phyloP scores from a whole-genome alignment of 2,113 vertebrate genomes.

The Pavo muticus region DNA sequence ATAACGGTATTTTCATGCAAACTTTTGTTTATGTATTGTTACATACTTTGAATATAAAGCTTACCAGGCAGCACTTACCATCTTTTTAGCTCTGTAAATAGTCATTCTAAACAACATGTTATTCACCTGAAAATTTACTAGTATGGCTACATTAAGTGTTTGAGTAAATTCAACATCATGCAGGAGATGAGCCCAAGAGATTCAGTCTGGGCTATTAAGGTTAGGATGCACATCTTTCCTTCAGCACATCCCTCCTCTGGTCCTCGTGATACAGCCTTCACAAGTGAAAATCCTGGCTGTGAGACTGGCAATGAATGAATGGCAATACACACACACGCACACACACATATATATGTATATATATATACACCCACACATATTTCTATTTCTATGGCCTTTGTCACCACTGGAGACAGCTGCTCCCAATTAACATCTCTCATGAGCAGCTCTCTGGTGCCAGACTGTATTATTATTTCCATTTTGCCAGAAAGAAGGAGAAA shows the following conservation, averaged over 20 bases:
- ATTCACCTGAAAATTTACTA: not conserved
- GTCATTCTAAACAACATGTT: not conserved
- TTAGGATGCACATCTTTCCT: not conserved
- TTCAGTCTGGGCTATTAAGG: not conserved
- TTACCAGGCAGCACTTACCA: not conserved
- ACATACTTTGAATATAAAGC: not conserved
- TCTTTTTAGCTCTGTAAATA: not conserved
- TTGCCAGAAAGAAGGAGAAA: slow-evolving; percentile 2
- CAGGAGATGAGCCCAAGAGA: not conserved
- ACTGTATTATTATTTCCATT: not conserved
- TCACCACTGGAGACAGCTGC: not conserved
- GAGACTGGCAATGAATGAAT: not conserved
- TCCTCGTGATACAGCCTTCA: not conserved
- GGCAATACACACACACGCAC: not conserved
- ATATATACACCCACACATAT: not conserved
- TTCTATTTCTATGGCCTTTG: not conserved
- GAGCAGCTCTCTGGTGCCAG: slow-evolving; percentile 2
- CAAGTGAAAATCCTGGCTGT: not conserved
- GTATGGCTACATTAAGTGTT: not conserved
- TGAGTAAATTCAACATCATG: not conserved
- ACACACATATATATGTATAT: not conserved
- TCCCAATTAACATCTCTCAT: not conserved
- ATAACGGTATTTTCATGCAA: not conserved
- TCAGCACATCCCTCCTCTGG: fast-evolving
- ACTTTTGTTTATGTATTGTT: not conserved